phyloP scores from a whole-genome alignment of 2,113 vertebrate genomes.

The Coryphaenoides rupestris region DNA sequence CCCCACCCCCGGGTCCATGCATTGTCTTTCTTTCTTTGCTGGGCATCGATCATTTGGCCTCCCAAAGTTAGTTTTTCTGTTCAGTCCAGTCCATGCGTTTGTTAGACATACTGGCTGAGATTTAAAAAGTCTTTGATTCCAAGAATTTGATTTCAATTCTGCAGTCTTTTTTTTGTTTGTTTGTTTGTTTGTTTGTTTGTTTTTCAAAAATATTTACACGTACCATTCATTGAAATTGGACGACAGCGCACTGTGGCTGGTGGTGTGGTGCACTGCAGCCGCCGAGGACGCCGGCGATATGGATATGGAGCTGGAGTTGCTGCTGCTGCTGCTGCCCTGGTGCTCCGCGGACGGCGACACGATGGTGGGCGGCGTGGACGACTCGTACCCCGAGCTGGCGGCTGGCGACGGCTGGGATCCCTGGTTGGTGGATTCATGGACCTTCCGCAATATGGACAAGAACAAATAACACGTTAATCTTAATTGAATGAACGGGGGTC shows the following conservation, averaged over 20 bases:
- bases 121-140: conserved; percentile 78
- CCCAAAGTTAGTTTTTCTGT: conserved; percentile 54
- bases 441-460: conserved; percentile 67
- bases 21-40: conserved; percentile 61
- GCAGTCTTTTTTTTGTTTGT: conserved; percentile 73
- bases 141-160: conserved; percentile 79
- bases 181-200: conserved; percentile 63
- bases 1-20: conserved; percentile 69
- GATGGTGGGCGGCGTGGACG: conserved; percentile 97
- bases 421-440: conserved; percentile 92
- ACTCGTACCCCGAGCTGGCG: conserved; percentile 99
- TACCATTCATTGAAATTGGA: conserved; percentile 99
- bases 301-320: too few species aligned
- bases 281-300: conserved; percentile 95
- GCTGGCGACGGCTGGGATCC: conserved; percentile 95
- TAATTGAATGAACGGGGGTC: too few species aligned
- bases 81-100: conserved; percentile 72
- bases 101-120: conserved; percentile 72
- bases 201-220: conserved; percentile 91
- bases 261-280: conserved; percentile 95
- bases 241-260: conserved; percentile 96
- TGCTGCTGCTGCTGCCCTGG: conserved; percentile 92
- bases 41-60: conserved; percentile 45
- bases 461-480: too few species aligned
- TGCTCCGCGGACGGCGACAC: conserved; percentile 98